A percentile compares a stretch with the other conserved stretches of the same genome.
phyloP scores from a whole-genome alignment of 2,113 vertebrate genomes.

The Scortum barcoo region DNA sequence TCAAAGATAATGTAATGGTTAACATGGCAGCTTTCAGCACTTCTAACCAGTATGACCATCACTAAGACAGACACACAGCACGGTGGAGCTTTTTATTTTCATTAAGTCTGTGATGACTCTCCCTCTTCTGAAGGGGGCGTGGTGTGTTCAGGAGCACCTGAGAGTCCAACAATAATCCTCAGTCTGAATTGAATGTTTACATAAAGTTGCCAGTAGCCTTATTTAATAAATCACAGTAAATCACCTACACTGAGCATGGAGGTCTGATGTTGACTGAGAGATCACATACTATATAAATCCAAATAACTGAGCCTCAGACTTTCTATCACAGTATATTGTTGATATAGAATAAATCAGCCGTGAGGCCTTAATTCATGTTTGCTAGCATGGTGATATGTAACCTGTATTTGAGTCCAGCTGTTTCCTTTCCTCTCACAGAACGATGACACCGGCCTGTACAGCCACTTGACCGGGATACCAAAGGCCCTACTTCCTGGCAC shows the following conservation, averaged over 20 bases:
- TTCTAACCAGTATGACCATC: neutral
- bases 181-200: neutral
- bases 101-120: neutral
- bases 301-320: neutral
- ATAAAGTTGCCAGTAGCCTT: neutral
- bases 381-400: neutral
- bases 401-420: neutral
- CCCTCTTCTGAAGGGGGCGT: neutral
- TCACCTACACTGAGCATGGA: neutral
- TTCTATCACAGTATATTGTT: neutral
- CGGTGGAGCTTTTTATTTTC: neutral
- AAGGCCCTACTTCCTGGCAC: constrained; percentile 88
- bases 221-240: too few species aligned
- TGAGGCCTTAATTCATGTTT: neutral
- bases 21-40: too few species aligned
- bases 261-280: neutral
- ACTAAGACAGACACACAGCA: neutral
- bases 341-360: neutral
- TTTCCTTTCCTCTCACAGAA: constrained; percentile 70
- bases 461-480: constrained; percentile 83
- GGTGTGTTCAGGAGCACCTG: neutral
- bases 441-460: constrained; percentile 85
- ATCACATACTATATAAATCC: neutral
- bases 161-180: neutral
- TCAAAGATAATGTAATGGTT: neutral